These are phyloP conservation scores for Peribatodes rhomboidaria DNA, from an alignment of 2,888 invertebrate genomes.

Conservation along the genomic window DNA sequence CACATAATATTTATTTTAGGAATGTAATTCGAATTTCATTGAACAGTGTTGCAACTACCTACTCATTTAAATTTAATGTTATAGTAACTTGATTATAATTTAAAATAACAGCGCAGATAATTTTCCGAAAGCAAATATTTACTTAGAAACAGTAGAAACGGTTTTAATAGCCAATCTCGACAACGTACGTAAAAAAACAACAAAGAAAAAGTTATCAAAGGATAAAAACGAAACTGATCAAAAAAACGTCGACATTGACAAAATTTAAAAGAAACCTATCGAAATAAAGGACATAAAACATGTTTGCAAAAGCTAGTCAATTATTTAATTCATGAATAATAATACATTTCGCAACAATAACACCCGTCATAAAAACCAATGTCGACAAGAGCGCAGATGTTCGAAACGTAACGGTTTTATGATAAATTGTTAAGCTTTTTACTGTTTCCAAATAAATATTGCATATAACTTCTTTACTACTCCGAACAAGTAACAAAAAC, in stretches of 20 bases:
- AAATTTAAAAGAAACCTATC: not conserved
- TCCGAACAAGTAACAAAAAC: slow-evolving; percentile 27
- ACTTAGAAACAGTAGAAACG: no score
- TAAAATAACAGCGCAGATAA: no score
- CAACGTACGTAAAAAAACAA: no score
- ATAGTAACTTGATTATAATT: not conserved
- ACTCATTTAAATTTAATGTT: not conserved
- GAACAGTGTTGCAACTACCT: not conserved
- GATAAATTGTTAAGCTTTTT: slow-evolving; percentile 43
- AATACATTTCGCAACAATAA: slow-evolving; percentile 27
- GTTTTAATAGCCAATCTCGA: no score
- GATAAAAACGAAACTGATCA: not conserved
- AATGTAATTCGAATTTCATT: slow-evolving; percentile 13
- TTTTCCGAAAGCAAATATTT: no score
- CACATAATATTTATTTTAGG: slow-evolving; percentile 13
- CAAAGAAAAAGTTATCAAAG: not conserved
- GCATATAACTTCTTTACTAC: slow-evolving; percentile 13
- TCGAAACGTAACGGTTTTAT: slow-evolving; percentile 40
- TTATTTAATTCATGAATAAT: slow-evolving; percentile 22
- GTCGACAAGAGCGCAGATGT: slow-evolving; percentile 46
- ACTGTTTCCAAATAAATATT: slow-evolving; percentile 20
- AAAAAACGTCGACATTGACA: not conserved
- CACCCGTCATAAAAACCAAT: slow-evolving; percentile 31
- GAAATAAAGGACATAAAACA: slow-evolving; percentile 2
- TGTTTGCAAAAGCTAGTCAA: slow-evolving; percentile 17